These are phyloP conservation scores for Drosophila ohnishii DNA, from an alignment of 1,140 invertebrate species.

Conservation along the genomic window DNA sequence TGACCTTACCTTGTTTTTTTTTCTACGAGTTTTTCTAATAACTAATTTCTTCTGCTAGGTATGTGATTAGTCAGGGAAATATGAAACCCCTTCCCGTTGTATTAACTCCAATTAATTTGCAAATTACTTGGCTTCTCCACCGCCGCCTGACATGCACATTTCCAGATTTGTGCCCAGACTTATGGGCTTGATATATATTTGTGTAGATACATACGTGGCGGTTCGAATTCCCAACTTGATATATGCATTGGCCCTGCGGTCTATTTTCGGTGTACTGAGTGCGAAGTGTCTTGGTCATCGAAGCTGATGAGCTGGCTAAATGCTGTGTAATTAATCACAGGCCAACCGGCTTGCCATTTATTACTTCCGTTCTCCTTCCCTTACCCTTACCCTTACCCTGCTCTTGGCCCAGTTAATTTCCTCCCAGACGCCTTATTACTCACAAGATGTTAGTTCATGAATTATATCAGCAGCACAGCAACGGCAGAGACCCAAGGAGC, in stretches of 20 bases:
- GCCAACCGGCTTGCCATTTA: slow-evolving; percentile 37
- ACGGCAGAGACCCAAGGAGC: not conserved
- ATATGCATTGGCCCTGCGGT: slow-evolving; percentile 22
- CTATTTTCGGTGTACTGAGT: slow-evolving; percentile 14
- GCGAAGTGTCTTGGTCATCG: slow-evolving; percentile 39
- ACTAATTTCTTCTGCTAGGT: not conserved
- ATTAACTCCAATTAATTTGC: slow-evolving; percentile 8
- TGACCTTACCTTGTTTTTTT: not conserved
- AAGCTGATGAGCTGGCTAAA: slow-evolving; percentile 50
- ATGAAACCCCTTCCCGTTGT: not conserved
- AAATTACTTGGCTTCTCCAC: slow-evolving; percentile 4
- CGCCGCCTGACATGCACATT: slow-evolving; percentile 15
- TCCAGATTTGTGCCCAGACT: slow-evolving; percentile 8
- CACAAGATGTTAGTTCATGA: slow-evolving; percentile 50
- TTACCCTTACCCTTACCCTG: no score
- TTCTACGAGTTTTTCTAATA: not conserved
- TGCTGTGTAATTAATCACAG: slow-evolving; percentile 48
- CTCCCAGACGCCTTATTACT: slow-evolving; percentile 50
- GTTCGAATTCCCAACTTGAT: slow-evolving; percentile 20
- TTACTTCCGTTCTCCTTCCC: slow-evolving; percentile 16
- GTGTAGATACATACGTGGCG: no score
- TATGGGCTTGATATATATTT: slow-evolving; percentile 2
- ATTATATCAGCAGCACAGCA: slow-evolving; percentile 30
- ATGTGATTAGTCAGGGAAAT: not conserved
- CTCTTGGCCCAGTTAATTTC: slow-evolving; percentile 2